Evolutionary conservation across 2,888 invertebrate genomes (phyloP).

Genomic region (Dicranocentrus wangi): DNA sequence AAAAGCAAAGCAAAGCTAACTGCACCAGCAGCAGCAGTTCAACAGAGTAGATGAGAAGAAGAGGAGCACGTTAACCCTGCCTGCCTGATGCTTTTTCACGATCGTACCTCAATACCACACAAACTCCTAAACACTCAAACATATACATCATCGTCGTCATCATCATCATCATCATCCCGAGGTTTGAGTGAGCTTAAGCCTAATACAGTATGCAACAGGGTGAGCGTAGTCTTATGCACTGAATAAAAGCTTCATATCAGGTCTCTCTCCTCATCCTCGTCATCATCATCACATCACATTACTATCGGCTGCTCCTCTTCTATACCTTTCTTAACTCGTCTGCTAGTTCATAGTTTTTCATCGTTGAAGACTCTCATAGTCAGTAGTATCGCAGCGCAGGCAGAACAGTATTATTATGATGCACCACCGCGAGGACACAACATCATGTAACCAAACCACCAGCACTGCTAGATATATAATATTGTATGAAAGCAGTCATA

Average conservation of each 20-base stretch:
- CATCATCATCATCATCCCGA: conserved; percentile 15
- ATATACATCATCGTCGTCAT: too few species aligned
- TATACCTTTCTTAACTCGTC: background rate
- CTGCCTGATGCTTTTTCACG: conserved; percentile 64
- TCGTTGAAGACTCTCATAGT: too few species aligned
- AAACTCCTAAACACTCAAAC: background rate
- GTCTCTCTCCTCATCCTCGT: conserved; percentile 12
- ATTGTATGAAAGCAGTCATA: conserved; percentile 36
- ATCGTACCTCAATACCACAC: conserved; percentile 44
- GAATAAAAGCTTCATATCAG: background rate
- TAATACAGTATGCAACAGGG: too few species aligned
- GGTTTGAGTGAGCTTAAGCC: too few species aligned
- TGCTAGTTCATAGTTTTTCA: too few species aligned
- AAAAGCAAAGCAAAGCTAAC: too few species aligned
- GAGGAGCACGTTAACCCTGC: conserved; percentile 72
- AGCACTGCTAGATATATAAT: too few species aligned
- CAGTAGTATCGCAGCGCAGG: conserved; percentile 24
- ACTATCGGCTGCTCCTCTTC: background rate
- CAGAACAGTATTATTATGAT: conserved; percentile 47
- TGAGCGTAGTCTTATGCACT: too few species aligned
- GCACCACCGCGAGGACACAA: conserved; percentile 51
- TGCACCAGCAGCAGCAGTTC: conserved; percentile 47
- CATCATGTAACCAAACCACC: too few species aligned
- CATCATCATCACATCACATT: conserved; percentile 27
- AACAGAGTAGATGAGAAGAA: conserved; percentile 60